These are phyloP conservation scores for Desoria tigrina DNA, from an alignment of 2,888 invertebrate species.

Conservation along the genomic window DNA sequence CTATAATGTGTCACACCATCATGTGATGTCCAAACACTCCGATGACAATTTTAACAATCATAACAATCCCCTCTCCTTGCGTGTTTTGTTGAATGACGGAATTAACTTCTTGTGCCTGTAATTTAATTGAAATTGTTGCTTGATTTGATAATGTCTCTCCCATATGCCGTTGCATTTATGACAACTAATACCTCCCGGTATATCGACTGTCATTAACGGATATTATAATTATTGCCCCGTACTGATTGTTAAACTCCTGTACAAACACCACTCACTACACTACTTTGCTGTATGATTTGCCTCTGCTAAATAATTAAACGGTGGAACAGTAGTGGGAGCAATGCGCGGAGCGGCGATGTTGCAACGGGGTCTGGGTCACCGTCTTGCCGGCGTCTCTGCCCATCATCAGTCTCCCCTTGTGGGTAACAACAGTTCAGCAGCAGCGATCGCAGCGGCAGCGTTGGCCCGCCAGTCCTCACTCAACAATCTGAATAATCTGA, in stretches of 20 bases:
- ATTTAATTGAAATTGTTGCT: background rate
- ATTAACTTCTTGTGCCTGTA: background rate
- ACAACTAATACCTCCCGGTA: too few relatives aligned
- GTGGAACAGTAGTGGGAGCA: slow-evolving; percentile 68
- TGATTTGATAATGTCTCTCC: background rate
- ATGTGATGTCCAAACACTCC: too few relatives aligned
- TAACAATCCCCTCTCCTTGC: too few relatives aligned
- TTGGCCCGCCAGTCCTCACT: slow-evolving; percentile 67
- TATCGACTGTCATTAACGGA: too few relatives aligned
- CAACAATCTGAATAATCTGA: slow-evolving; percentile 65
- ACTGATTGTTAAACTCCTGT: too few relatives aligned
- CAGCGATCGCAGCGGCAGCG: slow-evolving; percentile 71
- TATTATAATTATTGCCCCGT: too few relatives aligned
- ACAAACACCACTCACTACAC: background rate
- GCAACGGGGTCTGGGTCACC: slow-evolving; percentile 64
- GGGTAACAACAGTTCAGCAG: slow-evolving; percentile 66
- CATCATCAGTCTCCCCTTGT: slow-evolving; percentile 55
- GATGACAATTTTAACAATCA: too few relatives aligned
- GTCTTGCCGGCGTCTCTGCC: slow-evolving; percentile 49
- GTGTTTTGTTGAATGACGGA: too few relatives aligned
- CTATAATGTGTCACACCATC: too few relatives aligned
- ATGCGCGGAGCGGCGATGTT: slow-evolving; percentile 82
- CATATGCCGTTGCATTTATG: too few relatives aligned
- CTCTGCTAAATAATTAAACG: background rate
- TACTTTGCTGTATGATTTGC: background rate